A percentile compares a stretch with the other conserved stretches of the same genome.
Evolutionary conservation across 2,797 vertebrate genomes (phyloP).

Genomic region (Apogon hyalosoma): DNA sequence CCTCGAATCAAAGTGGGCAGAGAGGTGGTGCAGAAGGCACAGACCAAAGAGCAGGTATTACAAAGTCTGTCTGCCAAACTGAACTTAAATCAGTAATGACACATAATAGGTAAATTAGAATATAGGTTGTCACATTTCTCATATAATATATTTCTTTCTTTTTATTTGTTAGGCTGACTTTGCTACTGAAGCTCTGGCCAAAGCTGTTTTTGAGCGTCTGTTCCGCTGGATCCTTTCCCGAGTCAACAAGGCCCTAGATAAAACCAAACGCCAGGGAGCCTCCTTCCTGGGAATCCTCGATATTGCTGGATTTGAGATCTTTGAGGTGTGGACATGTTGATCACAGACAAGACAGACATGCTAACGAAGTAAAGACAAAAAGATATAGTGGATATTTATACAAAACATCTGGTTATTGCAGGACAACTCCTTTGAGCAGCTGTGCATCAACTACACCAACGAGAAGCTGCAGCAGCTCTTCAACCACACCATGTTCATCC

Average conservation of each 20-base stretch:
- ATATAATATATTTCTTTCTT: not conserved
- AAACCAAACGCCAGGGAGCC: constrained; percentile 95
- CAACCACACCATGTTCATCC: constrained; percentile 96
- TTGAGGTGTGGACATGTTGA: constrained; percentile 85
- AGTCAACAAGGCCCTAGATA: constrained; percentile 96
- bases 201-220: constrained; percentile 94
- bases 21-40: constrained; percentile 97
- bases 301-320: constrained; percentile 98
- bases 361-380: not conserved
- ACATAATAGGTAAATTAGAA: no score
- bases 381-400: not conserved
- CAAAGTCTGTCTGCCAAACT: not conserved
- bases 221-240: constrained; percentile 94
- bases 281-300: constrained; percentile 97
- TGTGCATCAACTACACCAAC: constrained; percentile 96
- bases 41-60: constrained; percentile 96
- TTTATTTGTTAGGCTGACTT: constrained; percentile 90
- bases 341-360: not conserved
- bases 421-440: constrained; percentile 95
- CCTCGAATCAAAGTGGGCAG: constrained; percentile 97
- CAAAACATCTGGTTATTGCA: constrained; percentile 56
- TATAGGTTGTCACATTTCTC: not conserved
- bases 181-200: constrained; percentile 93
- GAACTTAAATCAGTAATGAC: no score
- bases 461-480: constrained; percentile 96